phyloP scores from a whole-genome alignment of 2,888 invertebrate genomes.

The Lepidocyrtoides sp. region DNA sequence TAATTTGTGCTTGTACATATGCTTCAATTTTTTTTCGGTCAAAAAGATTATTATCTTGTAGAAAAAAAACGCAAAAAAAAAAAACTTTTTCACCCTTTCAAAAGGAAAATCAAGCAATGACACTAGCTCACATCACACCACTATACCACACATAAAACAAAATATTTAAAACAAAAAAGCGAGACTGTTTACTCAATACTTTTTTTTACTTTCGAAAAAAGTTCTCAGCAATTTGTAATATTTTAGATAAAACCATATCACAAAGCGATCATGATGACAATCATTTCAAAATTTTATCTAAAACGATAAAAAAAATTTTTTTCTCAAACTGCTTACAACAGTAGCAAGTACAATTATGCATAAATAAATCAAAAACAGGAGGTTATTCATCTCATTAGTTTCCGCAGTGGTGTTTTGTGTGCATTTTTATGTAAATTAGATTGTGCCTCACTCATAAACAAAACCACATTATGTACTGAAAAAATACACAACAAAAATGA shows the following conservation, averaged over 20 bases:
- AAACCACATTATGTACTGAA: not conserved
- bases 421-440: constrained; percentile 63
- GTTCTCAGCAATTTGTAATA: constrained; percentile 1
- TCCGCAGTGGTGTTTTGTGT: constrained; percentile 50
- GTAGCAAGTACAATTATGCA: not conserved
- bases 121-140: not conserved
- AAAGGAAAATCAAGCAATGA: constrained; percentile 5
- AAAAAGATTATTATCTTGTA: not conserved
- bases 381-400: constrained; percentile 78
- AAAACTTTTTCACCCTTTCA: not conserved
- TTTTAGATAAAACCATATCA: constrained; percentile 26
- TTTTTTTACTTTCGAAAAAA: constrained; percentile 42
- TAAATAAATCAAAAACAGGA: constrained; percentile 51
- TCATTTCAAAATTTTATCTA: constrained; percentile 54
- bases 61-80: not conserved
- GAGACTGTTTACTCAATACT: not conserved
- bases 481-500: not conserved
- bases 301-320: not conserved
- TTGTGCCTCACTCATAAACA: constrained; percentile 4
- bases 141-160: not conserved
- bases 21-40: not conserved
- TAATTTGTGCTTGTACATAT: not conserved
- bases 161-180: not conserved
- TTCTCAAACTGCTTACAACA: not conserved
- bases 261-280: constrained; percentile 45